Base-by-base conservation (phyloP, 2,113 vertebrate genomes). In the Drymodes brunneopygia region DNA sequence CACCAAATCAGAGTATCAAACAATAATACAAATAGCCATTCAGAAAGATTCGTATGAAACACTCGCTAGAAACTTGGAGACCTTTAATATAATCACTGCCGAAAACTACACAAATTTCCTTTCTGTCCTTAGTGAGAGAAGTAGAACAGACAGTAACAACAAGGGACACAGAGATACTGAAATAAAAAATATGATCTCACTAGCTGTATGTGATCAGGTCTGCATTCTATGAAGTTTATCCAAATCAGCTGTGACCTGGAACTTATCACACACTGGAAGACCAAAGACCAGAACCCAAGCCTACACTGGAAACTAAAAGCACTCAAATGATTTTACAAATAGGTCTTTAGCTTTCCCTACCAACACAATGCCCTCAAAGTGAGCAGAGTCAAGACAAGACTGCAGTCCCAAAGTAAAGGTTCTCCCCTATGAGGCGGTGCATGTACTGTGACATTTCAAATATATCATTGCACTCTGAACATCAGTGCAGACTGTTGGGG, bases 291-390 rank as follows among this genome's bases (percentile, higher is more conserved):
- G 51, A 87, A 91, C 16, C 15, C 10, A 84, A 48, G 54, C 11
- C 38, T 40, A 42, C 6, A 38, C 0, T 21, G 38, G 45, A 95
- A 95, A 86, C 20, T 81, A 53, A 31, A 75, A 62, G 29, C 27
- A 77, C 25, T 67, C 33, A 10, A 56, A 61, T 0, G 0, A 47
- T 58, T 66, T 90, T 35, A 88, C 13, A 69, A 69, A 42, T 4
- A 42, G 11, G 11, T 44, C 17, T 31, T 66, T 11, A 54, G 36
- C 28, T 47, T 67, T n/a, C 16, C 7, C 15, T 21, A 40, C 12
- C 10, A 86, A 35, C 17, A 35, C 1, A 0, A 66, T 0, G 3
- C 2, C 48, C 22, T 6, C 38, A 23, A 83, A 84, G 12, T 2
- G 9, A 73, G 20, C 11, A 20, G 35, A 65, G 65, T 33, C 70